Percentiles rank a stretch among this genome's conserved stretches.
These are phyloP conservation scores for Papilio glaucus DNA, from an alignment of 1,140 invertebrate genomes.

Conservation along the genomic window DNA sequence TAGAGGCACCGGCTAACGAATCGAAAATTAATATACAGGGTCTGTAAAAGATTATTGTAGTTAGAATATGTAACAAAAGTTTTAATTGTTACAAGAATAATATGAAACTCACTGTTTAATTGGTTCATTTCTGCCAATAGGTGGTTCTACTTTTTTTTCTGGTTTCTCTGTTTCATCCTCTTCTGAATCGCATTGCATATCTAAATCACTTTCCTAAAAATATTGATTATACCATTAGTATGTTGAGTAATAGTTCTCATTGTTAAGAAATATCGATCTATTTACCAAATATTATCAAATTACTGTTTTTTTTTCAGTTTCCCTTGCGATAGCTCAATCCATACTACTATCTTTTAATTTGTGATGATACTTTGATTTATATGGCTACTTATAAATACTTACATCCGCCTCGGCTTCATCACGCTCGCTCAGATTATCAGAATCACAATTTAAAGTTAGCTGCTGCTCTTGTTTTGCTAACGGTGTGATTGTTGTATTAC, in stretches of 20 bases:
- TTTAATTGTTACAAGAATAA: constrained; percentile 18
- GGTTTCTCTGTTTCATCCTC: constrained; percentile 86
- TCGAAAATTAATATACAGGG: constrained; percentile 98
- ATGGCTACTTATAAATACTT: constrained; percentile 64
- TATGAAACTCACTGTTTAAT: constrained; percentile 85
- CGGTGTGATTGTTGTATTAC: constrained; percentile 88
- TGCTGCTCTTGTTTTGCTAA: constrained; percentile 82
- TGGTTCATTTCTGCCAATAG: constrained; percentile 69
- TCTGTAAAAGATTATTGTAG: constrained; percentile 73
- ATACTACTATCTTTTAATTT: no score
- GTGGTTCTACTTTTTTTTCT: constrained; percentile 68
- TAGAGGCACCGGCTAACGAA: constrained; percentile 92
- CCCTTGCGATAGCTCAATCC: no score
- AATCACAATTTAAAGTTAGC: constrained; percentile 86
- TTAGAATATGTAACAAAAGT: background rate
- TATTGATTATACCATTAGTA: background rate
- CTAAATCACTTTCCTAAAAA: constrained; percentile 80
- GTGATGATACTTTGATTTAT: no score
- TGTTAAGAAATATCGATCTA: constrained; percentile 1
- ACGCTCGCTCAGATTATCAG: constrained; percentile 89
- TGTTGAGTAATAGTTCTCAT: background rate
- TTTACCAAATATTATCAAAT: no score
- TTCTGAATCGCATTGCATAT: constrained; percentile 84
- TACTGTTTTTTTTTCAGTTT: no score
- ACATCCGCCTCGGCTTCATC: constrained; percentile 93